These are phyloP conservation scores for Cheiracanthium punctorium DNA, from an alignment of 2,888 invertebrate genomes.

Conservation along the genomic window DNA sequence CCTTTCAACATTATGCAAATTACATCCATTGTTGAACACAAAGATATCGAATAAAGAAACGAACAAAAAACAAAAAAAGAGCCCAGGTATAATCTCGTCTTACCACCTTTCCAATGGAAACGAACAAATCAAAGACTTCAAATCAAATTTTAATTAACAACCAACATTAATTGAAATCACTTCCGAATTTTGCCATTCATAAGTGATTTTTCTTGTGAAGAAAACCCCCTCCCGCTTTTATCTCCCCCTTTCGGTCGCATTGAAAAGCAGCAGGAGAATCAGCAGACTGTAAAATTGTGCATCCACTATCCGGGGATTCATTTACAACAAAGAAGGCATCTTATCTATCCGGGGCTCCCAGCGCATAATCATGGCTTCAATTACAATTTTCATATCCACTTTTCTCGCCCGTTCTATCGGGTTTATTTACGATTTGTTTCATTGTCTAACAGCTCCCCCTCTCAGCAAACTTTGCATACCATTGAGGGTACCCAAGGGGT, in stretches of 20 bases:
- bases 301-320: conserved; percentile 54
- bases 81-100: background rate
- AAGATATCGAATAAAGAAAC: background rate
- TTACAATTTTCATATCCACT: conserved; percentile 68
- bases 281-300: conserved; percentile 64
- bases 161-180: conserved; percentile 2
- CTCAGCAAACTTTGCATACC: conserved; percentile 36
- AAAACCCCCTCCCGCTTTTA: conserved; percentile 21
- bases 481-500: conserved; percentile 22
- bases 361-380: conserved; percentile 69
- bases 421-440: conserved; percentile 68
- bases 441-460: conserved; percentile 59
- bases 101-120: conserved; percentile 13
- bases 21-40: background rate
- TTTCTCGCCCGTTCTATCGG: conserved; percentile 55
- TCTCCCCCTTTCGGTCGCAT: conserved; percentile 5
- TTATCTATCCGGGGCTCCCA: conserved; percentile 47
- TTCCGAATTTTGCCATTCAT: conserved; percentile 34
- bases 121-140: conserved; percentile 12
- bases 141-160: conserved; percentile 15
- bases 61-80: background rate
- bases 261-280: conserved; percentile 40
- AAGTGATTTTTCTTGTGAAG: conserved; percentile 26
- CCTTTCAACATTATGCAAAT: background rate
- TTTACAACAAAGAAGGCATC: conserved; percentile 58